phyloP scores from a whole-genome alignment of 1,140 invertebrate species.

The Eufriesea mexicana region DNA sequence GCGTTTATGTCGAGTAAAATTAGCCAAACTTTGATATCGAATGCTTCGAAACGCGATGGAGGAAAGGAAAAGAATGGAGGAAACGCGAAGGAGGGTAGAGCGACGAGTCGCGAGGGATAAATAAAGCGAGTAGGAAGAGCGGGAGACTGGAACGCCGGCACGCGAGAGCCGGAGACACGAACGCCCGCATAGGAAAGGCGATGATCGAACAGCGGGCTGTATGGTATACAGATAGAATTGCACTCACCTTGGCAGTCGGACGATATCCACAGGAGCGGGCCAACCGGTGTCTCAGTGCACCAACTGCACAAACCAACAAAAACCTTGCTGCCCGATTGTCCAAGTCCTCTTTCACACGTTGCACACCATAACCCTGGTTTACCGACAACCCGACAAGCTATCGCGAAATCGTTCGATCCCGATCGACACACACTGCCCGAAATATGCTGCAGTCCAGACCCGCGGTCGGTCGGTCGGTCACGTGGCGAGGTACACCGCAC shows the following conservation, averaged over 20 bases:
- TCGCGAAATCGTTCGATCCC: not conserved
- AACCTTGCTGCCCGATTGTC: conserved; percentile 6
- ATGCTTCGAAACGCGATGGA: no score
- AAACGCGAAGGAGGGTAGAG: no score
- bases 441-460: not conserved
- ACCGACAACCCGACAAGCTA: no score
- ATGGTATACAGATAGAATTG: no score
- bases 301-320: conserved; percentile 23
- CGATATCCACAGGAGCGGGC: conserved; percentile 36
- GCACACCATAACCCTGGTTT: conserved; percentile 31
- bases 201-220: not conserved
- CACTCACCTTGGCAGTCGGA: conserved; percentile 54
- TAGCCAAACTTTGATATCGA: no score
- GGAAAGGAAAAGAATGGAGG: no score
- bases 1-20: no score
- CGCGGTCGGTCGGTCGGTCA: conserved; percentile 2
- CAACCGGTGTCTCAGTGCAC: not conserved
- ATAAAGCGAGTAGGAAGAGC: no score
- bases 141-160: not conserved
- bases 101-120: no score
- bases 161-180: conserved; percentile 1
- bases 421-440: conserved; percentile 39
- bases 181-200: not conserved
- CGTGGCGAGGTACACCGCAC: conserved; percentile 22
- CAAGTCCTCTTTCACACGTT: conserved; percentile 42